Evolutionary conservation across 2,888 invertebrate species (phyloP).

Genomic region (Junonia oenone): DNA sequence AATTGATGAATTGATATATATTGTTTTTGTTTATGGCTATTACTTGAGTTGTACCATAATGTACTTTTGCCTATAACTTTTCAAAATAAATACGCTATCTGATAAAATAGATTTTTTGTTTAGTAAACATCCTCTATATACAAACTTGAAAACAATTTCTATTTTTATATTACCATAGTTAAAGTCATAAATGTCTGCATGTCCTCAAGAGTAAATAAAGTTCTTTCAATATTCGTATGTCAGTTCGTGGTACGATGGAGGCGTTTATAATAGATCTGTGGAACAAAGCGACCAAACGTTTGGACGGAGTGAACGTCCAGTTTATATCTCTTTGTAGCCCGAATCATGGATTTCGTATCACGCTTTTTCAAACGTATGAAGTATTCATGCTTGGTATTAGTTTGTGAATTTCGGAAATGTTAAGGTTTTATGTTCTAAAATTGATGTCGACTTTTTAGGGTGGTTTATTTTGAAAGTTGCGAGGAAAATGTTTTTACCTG

Average conservation of each 20-base stretch:
- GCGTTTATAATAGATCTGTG: constrained; percentile 2
- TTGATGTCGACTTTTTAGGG: too few species aligned
- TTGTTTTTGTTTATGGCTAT: too few species aligned
- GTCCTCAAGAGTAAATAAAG: neutral
- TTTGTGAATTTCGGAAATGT: neutral
- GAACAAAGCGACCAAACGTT: constrained; percentile 5
- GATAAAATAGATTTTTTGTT: too few species aligned
- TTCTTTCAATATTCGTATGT: constrained; percentile 9
- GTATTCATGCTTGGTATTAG: neutral
- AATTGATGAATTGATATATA: too few species aligned
- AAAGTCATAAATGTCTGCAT: neutral
- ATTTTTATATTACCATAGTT: too few species aligned
- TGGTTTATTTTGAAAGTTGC: too few species aligned
- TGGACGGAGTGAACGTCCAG: neutral
- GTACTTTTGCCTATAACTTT: too few species aligned
- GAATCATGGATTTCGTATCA: neutral
- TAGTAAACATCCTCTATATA: too few species aligned
- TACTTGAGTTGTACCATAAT: too few species aligned
- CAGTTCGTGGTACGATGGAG: neutral
- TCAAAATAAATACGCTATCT: too few species aligned
- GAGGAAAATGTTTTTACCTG: too few species aligned
- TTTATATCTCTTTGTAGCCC: constrained; percentile 1
- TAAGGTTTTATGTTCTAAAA: neutral
- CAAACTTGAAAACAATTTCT: too few species aligned
- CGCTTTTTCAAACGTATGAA: neutral